phyloP scores from a whole-genome alignment of 2,113 vertebrate species.

The Anser brachyrhynchus region DNA sequence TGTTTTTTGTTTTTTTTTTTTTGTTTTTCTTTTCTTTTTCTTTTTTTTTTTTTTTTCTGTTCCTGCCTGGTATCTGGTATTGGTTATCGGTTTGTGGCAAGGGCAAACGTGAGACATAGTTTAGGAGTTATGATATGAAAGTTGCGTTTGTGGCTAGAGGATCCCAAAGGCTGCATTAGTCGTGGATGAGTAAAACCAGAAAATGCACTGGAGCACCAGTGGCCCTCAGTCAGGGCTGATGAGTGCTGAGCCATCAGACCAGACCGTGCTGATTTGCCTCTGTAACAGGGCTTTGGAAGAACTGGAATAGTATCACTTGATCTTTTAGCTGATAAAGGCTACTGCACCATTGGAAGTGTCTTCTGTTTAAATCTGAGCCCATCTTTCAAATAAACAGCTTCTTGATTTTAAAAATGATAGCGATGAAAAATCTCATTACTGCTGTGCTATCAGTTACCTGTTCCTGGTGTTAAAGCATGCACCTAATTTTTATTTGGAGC shows the following conservation, averaged over 20 bases:
- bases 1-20: too few species aligned
- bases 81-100: neutral
- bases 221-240: neutral
- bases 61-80: neutral
- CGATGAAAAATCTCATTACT: neutral
- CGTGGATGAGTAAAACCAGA: neutral
- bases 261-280: neutral
- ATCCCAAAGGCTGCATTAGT: neutral
- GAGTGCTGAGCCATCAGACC: fast-evolving
- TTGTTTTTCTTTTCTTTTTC: neutral
- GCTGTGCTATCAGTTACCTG: neutral
- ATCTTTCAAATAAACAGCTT: neutral
- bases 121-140: neutral
- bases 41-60: neutral
- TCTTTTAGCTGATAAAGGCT: neutral
- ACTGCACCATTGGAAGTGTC: neutral
- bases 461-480: neutral
- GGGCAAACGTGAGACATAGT: neutral
- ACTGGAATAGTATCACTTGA: neutral
- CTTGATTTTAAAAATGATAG: fast-evolving
- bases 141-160: neutral
- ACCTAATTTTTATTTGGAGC: neutral
- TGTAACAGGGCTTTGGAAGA: neutral
- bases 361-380: neutral
- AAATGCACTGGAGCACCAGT: neutral